A percentile compares a stretch with the other conserved stretches of the same genome.
phyloP scores from a whole-genome alignment of 2,797 vertebrate genomes.

The Pangasius krempfi region DNA sequence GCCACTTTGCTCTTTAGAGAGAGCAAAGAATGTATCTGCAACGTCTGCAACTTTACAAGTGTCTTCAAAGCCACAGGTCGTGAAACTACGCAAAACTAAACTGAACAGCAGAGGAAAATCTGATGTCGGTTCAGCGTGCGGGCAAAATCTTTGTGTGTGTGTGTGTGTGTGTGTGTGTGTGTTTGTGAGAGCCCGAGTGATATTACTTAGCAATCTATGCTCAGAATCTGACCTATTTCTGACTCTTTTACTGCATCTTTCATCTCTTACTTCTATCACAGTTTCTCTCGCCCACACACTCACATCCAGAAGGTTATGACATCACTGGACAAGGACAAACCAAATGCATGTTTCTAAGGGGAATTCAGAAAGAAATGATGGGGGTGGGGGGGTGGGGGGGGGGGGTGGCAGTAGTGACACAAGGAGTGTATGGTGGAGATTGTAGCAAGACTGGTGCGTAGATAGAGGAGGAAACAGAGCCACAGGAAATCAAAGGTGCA shows the following conservation, averaged over 20 bases:
- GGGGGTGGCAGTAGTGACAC: not conserved
- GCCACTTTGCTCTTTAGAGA: not conserved
- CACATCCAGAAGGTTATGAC: not conserved
- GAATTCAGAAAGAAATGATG: conserved; percentile 16
- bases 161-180: too few species aligned
- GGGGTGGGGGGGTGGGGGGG: too few species aligned
- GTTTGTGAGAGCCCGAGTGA: not conserved
- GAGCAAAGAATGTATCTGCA: not conserved
- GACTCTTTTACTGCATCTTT: not conserved
- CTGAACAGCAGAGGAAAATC: conserved; percentile 34
- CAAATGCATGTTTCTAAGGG: not conserved
- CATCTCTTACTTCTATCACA: not conserved
- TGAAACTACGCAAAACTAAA: not conserved
- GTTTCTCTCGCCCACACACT: not conserved
- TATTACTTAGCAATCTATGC: not conserved
- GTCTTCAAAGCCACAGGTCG: conserved; percentile 13
- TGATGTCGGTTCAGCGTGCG: not conserved
- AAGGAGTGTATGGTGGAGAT: not conserved
- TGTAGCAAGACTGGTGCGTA: not conserved
- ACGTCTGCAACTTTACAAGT: not conserved
- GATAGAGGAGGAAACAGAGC: conserved; percentile 20
- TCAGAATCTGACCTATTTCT: not conserved
- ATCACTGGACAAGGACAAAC: not conserved
- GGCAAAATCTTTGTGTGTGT: not conserved
- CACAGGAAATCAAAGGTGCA: conserved; percentile 50